A percentile compares a stretch with the other conserved stretches of the same genome.
phyloP scores from a whole-genome alignment of 2,888 invertebrate genomes.

The Leistus spinibarbis region DNA sequence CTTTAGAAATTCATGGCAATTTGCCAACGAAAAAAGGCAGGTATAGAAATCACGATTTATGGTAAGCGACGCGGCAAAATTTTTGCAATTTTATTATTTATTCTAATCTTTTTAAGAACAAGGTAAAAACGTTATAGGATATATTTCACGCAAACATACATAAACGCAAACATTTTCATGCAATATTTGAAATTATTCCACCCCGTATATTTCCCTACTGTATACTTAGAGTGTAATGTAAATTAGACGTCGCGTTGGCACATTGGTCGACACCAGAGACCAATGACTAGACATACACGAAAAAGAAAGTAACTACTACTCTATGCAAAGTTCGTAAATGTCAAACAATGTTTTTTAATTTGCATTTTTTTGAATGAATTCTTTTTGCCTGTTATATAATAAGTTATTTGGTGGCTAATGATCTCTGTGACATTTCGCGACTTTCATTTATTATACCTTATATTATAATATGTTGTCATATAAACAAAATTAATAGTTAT shows the following conservation, averaged over 20 bases:
- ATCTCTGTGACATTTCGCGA: not conserved
- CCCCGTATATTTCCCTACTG: not conserved
- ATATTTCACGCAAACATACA: slow-evolving; percentile 27
- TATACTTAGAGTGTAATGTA: not conserved
- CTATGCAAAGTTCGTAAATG: not conserved
- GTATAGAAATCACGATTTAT: slow-evolving; percentile 4
- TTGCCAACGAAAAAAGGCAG: not conserved
- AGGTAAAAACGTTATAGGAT: not conserved
- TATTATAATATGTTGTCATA: not conserved
- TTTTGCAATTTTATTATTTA: slow-evolving; percentile 17
- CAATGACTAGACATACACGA: not conserved
- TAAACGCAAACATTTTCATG: slow-evolving; percentile 23
- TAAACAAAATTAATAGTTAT: not conserved
- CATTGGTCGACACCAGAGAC: no score
- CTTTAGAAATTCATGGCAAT: slow-evolving; percentile 11
- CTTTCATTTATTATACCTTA: not conserved
- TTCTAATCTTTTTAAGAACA: slow-evolving; percentile 10
- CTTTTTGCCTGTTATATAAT: not conserved
- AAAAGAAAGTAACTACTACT: not conserved
- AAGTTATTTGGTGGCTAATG: not conserved
- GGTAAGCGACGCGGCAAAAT: not conserved
- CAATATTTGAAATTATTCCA: not conserved
- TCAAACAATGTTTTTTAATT: not conserved
- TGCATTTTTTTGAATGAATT: not conserved
- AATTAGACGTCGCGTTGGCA: not conserved